phyloP scores from a whole-genome alignment of 2,888 invertebrate genomes.

The Tipula lateralis region DNA sequence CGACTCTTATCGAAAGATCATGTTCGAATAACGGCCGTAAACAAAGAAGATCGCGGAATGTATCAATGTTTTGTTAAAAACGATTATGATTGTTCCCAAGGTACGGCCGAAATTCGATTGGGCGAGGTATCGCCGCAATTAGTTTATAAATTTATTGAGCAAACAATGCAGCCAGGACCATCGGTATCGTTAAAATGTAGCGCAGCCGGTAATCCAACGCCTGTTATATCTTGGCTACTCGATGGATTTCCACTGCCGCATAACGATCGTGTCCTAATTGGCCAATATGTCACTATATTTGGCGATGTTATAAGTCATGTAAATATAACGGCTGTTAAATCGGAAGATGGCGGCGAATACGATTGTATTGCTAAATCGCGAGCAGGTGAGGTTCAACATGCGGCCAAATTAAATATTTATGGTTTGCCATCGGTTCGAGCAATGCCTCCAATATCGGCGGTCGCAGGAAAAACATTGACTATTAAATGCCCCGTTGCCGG shows the following conservation, averaged over 20 bases:
- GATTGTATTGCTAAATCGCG: conserved; percentile 76
- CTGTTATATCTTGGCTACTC: conserved; percentile 69
- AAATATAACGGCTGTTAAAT: conserved; percentile 78
- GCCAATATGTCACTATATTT: conserved; percentile 85
- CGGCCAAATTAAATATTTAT: conserved; percentile 83
- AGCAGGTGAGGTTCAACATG: conserved; percentile 71
- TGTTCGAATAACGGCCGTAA: conserved; percentile 59
- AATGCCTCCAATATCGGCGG: conserved; percentile 79
- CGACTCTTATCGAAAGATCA: conserved; percentile 53
- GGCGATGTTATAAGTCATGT: conserved; percentile 89
- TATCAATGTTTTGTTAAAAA: conserved; percentile 86
- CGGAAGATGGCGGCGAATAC: conserved; percentile 86
- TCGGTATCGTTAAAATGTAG: conserved; percentile 72
- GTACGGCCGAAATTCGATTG: conserved; percentile 69
- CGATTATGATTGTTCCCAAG: conserved; percentile 75
- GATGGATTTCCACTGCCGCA: conserved; percentile 67
- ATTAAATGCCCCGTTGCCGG: conserved; percentile 89
- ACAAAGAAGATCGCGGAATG: conserved; percentile 79
- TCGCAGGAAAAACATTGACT: conserved; percentile 72
- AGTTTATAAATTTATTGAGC: conserved; percentile 70
- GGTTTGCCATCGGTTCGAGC: conserved; percentile 76
- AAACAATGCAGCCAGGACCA: conserved; percentile 73
- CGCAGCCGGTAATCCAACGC: conserved; percentile 71
- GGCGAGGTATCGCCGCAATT: conserved; percentile 73
- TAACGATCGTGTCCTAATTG: conserved; percentile 71